phyloP scores from a whole-genome alignment of 2,888 invertebrate species.

The Aporophyla lueneburgensis region DNA sequence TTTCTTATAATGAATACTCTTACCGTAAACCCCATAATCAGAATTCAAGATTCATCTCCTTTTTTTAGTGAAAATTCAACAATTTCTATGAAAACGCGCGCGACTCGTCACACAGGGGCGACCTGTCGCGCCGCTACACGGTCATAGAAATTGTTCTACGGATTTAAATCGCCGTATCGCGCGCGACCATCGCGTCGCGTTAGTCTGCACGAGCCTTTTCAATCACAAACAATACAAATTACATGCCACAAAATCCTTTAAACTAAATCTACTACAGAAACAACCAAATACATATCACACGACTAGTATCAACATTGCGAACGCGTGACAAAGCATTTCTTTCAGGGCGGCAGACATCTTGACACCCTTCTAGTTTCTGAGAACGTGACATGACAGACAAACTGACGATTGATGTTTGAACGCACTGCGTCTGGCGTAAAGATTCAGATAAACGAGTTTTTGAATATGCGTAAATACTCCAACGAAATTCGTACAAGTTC shows the following conservation, averaged over 20 bases:
- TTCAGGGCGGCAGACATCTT: slow-evolving; percentile 27
- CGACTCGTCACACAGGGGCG: too few species aligned
- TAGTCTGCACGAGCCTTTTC: too few species aligned
- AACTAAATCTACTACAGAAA: neutral
- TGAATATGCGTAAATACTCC: slow-evolving; percentile 39
- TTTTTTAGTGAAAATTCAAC: too few species aligned
- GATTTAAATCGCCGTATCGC: too few species aligned
- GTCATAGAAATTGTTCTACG: too few species aligned
- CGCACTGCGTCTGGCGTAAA: slow-evolving; percentile 52
- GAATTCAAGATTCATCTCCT: neutral
- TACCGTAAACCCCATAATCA: neutral
- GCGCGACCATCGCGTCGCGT: too few species aligned
- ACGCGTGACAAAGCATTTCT: slow-evolving; percentile 39
- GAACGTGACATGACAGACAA: slow-evolving; percentile 60
- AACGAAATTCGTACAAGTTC: slow-evolving; percentile 6
- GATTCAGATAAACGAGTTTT: slow-evolving; percentile 41
- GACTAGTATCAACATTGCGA: slow-evolving; percentile 12
- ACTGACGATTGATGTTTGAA: slow-evolving; percentile 53
- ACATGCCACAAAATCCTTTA: neutral
- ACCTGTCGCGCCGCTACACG: too few species aligned
- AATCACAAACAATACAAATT: neutral
- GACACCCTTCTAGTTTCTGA: slow-evolving; percentile 44
- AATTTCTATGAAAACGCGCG: too few species aligned
- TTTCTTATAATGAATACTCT: neutral
- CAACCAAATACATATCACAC: neutral